Evolutionary conservation across 2,888 invertebrate species (phyloP), one percentile per base, ranked within the genome.

Genomic region (Stenolophus ochropezus): DNA sequence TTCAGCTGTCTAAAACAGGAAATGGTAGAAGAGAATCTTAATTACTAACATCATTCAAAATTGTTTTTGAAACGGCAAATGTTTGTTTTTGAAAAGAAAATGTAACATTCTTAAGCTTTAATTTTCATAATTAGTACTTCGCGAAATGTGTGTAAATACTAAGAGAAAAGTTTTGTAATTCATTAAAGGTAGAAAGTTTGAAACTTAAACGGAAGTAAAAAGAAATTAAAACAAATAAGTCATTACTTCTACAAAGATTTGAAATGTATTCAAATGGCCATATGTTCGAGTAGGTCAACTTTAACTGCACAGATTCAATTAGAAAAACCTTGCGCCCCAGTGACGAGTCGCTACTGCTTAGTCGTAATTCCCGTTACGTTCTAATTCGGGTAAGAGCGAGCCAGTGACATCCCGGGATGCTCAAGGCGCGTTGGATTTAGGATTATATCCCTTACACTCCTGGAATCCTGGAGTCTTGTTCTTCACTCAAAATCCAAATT

Each of bases 131-230:
- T 80, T 80, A 80, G 73, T 65, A 56, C 47, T 53, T 73, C 27
- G 69, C 21, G 27, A 80, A 80, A 73, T 73, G 80, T 80, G 53
- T 73, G 73, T 73, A 73, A 80, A 80, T 80, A 56, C 58, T 58
- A 27, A 53, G 53, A 21, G 80, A 80, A 80, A 80, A 80, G 71
- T 80, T 80, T 80, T 73, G 80, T 73, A 80, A 80, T 80, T 80
- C 73, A 80, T 80, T 73, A 73, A 80, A 80, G 73, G 47, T 71
- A 42, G 16, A 14, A 23, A 73, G 53, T 80, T 80, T 80, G 58
- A 47, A 73, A 73, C 71, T 80, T 51, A 73, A 69, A 33, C 71
- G 69, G 53, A 79, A 69, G 71, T 69, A 65, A 80, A 80, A 73
- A 51, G 53, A 71, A 71, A 69, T 79, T 71, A 71, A 71, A 69